Evolutionary conservation across 2,888 invertebrate species (phyloP), one percentile per base, ranked within the genome.

Genomic region (Deilephila porcellus): DNA sequence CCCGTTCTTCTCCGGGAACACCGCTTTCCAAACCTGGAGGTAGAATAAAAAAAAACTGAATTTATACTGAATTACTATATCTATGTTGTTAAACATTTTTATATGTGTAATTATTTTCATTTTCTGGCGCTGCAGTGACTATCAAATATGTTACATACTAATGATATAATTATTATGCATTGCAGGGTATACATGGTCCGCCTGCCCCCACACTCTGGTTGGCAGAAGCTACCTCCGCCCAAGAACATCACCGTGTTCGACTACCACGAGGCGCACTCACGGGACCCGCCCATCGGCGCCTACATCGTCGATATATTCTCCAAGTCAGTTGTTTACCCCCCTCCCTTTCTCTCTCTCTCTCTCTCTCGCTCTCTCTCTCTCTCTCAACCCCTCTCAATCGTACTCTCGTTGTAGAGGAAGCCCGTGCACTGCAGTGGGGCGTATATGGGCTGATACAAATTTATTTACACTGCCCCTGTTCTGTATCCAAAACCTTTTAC

Each of bases 261-360:
- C 0, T 97, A 98, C 85, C 96, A 96, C 60, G 96, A 97, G 75
- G 97, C 97, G 0, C 97, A 97, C 83, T 92, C 95, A 14, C 96
- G 96, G n/a, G 63, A 1, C 32, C 32, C 73, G 45, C 14, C 71
- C 70, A 6, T 95, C 96, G 20, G 95, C 96, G 98, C 97, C 1
- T 98, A 98, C 86, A 94, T 98, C 70, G 98, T 98, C 0, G 98
- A 98, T 91, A 96, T 97, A 91, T 97, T 98, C 84, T 96, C 97
- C 73, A 97, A 96, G 96, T 96, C 84, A 86, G 90, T 84, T 19
- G 3, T 19, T 29, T 11, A 25, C 70, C 4, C 20, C 3, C 25
- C 11, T 70, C 17, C 17, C 14, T 53, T 8, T 53, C 19, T 7
- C 8, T 7, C 11, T 11, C 37, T 29, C 4, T 19, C 20, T 34